Evolutionary conservation across 2,888 invertebrate species (phyloP), one percentile per base, ranked within the genome.

Genomic region (Hyles lineata): DNA sequence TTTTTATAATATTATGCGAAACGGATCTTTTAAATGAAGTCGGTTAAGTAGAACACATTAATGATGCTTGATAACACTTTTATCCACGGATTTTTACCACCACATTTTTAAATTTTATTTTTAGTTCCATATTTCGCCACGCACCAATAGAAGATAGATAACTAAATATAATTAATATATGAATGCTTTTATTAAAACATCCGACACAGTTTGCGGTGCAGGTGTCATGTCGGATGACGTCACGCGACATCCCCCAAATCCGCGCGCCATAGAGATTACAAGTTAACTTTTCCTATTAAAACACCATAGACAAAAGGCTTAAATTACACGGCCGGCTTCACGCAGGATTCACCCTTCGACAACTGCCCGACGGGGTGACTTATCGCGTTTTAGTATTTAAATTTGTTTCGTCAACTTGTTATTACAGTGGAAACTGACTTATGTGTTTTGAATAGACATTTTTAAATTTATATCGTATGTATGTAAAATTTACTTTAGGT

Each of bases 271-370:
- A 88, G 89, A 92, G 91, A 93, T 92, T 92, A 93, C 89, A 92
- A 92, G 88, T 92, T 89, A 93, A 93, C 92, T 93, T 93, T 92
- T 91, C 90, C 91, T 90, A 92, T 92, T 92, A 91, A 86, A 89
- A 92, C 94, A 89, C 91, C 92, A 90, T 89, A 93, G 92, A 93
- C 93, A 93, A 93, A 77, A 88, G 88, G 90, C 87, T 90, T 89
- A 89, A 89, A 93, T 93, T 92, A 92, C 89, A 91, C 89, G 93
- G 90, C 76, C 85, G 91, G 91, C 85, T 90, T 90, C 87, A 86
- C 86, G 74, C 71, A 71, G 71, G 73, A 73, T 63, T 67, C 73
- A 72, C 72, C 67, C 73, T 69, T 72, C 60, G 52, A 72, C 73
- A 69, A 70, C 72, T 71, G 55, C 62, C 61, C 32, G 43, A 52